These are phyloP conservation scores for Carposina sasakii DNA, from an alignment of 1,140 invertebrate species.

Conservation along the genomic window DNA sequence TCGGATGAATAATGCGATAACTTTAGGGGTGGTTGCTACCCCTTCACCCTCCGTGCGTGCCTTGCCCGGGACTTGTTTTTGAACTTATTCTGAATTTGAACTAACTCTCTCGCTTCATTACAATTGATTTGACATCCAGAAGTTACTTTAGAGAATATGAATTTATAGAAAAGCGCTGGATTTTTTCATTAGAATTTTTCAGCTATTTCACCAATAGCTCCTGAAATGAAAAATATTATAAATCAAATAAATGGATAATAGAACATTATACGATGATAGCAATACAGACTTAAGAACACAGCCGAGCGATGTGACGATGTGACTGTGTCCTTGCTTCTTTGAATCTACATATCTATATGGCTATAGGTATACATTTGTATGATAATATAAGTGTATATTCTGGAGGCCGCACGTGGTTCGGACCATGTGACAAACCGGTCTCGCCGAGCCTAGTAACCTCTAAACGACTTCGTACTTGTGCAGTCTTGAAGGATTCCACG, in stretches of 20 bases:
- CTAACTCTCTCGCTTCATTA: too few relatives aligned
- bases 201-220: too few relatives aligned
- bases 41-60: slow-evolving; percentile 41
- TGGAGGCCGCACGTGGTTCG: slow-evolving; percentile 62
- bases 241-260: too few relatives aligned
- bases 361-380: slow-evolving; percentile 20
- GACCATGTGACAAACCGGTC: slow-evolving; percentile 69
- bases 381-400: slow-evolving; percentile 30
- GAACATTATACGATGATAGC: too few relatives aligned
- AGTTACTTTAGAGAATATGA: too few relatives aligned
- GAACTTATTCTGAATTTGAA: slow-evolving; percentile 58
- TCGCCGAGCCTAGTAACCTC: slow-evolving; percentile 64
- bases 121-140: too few relatives aligned
- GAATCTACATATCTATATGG: slow-evolving; percentile 9
- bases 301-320: slow-evolving; percentile 21
- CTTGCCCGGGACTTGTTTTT: slow-evolving; percentile 46
- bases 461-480: slow-evolving; percentile 55
- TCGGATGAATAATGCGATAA: slow-evolving; percentile 68
- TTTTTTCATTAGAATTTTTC: too few relatives aligned
- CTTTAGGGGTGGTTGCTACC: slow-evolving; percentile 45
- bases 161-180: too few relatives aligned
- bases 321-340: slow-evolving; percentile 12
- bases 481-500: slow-evolving; percentile 48
- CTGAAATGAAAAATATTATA: too few relatives aligned
- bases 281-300: slow-evolving; percentile 28